Base-by-base conservation (phyloP, 2,888 invertebrate genomes). In the Lapara coniferarum region DNA sequence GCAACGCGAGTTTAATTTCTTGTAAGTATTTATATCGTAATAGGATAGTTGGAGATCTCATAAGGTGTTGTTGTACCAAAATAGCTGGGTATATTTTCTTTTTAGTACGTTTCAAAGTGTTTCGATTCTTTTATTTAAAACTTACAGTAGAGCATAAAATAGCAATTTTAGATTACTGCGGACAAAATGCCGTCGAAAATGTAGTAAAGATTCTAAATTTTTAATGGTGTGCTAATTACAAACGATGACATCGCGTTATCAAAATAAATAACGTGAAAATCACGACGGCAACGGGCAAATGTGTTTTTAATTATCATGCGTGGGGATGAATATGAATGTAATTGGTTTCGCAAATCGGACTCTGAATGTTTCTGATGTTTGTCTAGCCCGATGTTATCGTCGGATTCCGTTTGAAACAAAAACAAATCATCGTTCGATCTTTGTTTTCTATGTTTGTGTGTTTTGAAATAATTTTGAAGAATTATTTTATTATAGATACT, bases 221-320 rank as follows among this genome's bases (percentile, higher is more conserved):
- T 63, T 46, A 63, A 71, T 67, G 68, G 52, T 72, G 72, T 68
- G 74, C 71, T 72, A 73, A 68, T 76, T 69, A 67, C 75, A 73
- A 71, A 69, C 76, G 73, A 75, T 72, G 74, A 79, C 78, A 76
- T 76, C 78, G 76, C 80, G 79, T 78, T 79, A 78, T 78, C 74
- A 78, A 80, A 77, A 75, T 72, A 74, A 75, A 63, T 63, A 63
- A 63, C 46, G 49, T 25, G 49, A 63, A 78, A 82, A 84, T 74
- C 59, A 74, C 75, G 73, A 72, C 78, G 77, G 81, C 77, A 71
- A 68, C 67, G 72, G 77, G 80, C 80, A 84, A 86, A 87, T 83
- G 86, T 81, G 81, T 83, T 86, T 87, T 87, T 87, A 87, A 87
- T 87, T 82, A 85, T 82, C 83, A 75, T 74, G 71, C 77, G 78